Conservation (phyloP, 2,888 invertebrate genomes). For the Iselma pallidipennis region DNA sequence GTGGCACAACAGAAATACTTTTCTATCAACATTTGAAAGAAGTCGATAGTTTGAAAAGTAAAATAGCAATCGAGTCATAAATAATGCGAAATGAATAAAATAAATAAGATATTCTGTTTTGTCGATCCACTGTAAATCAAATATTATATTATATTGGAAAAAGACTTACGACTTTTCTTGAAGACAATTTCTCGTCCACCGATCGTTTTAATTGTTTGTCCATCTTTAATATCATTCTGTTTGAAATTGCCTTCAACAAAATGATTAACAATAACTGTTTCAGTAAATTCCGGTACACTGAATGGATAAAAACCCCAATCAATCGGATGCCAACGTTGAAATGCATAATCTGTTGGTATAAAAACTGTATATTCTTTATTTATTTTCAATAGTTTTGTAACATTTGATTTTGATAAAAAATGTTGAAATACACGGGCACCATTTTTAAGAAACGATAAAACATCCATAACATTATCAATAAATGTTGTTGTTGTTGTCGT, state of each 20-base stretch:
- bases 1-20: too few species aligned
- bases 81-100: too few species aligned
- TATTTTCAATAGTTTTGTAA: conserved; percentile 61
- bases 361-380: conserved; percentile 66
- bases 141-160: too few species aligned
- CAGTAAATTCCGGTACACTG: conserved; percentile 67
- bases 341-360: conserved; percentile 67
- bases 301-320: conserved; percentile 74
- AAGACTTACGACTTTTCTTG: conserved; percentile 61
- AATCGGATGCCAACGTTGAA: conserved; percentile 70
- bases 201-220: conserved; percentile 61
- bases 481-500: conserved; percentile 45
- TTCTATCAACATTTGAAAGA: too few species aligned
- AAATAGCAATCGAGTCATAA: too few species aligned
- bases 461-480: conserved; percentile 58
- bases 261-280: conserved; percentile 65
- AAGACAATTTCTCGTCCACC: conserved; percentile 64
- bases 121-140: too few species aligned
- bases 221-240: conserved; percentile 61
- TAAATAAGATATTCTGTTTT: too few species aligned
- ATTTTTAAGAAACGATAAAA: conserved; percentile 64
- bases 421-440: conserved; percentile 68
- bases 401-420: conserved; percentile 64
- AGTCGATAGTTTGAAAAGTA: too few species aligned
- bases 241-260: conserved; percentile 63